phyloP scores from a whole-genome alignment of 23 tunicate species.

The Ascidia mentula region DNA sequence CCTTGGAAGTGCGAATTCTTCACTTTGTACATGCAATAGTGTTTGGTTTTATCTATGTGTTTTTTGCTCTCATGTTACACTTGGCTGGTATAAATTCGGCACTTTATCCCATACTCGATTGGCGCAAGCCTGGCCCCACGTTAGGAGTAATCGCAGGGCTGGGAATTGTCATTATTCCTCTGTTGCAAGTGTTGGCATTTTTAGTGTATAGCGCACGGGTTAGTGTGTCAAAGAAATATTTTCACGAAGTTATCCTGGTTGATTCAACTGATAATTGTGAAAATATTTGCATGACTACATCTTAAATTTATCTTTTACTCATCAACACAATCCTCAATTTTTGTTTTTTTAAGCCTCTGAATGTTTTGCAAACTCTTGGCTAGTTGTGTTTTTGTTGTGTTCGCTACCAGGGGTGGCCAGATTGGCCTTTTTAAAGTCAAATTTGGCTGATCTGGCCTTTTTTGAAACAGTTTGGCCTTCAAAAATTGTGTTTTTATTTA shows the following conservation, averaged over 20 bases:
- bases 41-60: constrained; percentile 45
- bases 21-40: constrained; percentile 45
- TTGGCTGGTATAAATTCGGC: constrained; percentile 45
- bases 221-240: background rate
- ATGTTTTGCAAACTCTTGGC: no score
- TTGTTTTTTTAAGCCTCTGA: no score
- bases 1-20: constrained; percentile 50
- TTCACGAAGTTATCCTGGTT: background rate
- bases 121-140: constrained; percentile 45
- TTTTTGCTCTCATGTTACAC: constrained; percentile 68
- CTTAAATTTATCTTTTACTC: no score
- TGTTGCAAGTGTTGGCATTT: constrained; percentile 35
- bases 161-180: constrained; percentile 30
- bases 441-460: no score
- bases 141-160: constrained; percentile 10
- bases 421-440: no score
- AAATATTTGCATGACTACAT: no score
- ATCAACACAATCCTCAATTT: no score
- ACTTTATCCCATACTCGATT: constrained; percentile 46
- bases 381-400: no score
- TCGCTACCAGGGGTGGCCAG: no score
- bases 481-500: no score
- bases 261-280: constrained; percentile 8
- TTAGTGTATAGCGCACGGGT: background rate
- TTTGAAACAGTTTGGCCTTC: no score